phyloP scores from a whole-genome alignment of 2,888 invertebrate species.

The Acrobasis suavella region DNA sequence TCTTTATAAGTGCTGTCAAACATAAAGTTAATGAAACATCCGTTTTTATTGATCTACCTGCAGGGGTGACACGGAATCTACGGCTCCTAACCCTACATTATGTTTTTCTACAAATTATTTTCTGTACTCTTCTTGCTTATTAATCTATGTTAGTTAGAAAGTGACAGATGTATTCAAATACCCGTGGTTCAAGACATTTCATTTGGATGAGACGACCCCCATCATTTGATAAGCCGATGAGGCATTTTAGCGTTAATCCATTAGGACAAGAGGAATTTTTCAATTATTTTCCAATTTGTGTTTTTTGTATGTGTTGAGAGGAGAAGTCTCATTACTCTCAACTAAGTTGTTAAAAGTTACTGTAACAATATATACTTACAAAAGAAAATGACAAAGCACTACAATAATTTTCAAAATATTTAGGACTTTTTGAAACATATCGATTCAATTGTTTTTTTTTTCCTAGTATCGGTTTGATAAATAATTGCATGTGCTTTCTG shows the following conservation, averaged over 20 bases:
- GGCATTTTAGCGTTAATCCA: constrained; percentile 74
- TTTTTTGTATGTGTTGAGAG: constrained; percentile 28
- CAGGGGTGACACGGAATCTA: constrained; percentile 68
- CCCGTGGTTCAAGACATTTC: constrained; percentile 68
- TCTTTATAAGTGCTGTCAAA: constrained; percentile 80
- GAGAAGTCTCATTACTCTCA: too few species aligned
- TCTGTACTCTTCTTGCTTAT: constrained; percentile 47
- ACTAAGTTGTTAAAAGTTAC: too few species aligned
- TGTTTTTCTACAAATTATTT: constrained; percentile 73
- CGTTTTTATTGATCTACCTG: constrained; percentile 80
- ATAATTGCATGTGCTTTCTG: too few species aligned
- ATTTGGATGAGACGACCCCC: constrained; percentile 71
- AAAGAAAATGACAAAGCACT: too few species aligned
- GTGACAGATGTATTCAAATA: constrained; percentile 48
- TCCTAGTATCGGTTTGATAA: too few species aligned
- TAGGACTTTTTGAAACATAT: too few species aligned
- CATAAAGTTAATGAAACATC: constrained; percentile 75
- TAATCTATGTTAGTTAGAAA: constrained; percentile 37
- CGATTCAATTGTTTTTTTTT: too few species aligned
- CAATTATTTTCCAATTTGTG: constrained; percentile 53
- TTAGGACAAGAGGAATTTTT: constrained; percentile 62
- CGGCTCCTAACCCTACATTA: constrained; percentile 71
- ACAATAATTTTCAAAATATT: too few species aligned
- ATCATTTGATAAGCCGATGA: constrained; percentile 77
- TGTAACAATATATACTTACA: too few species aligned